These are phyloP conservation scores for Manacus vitellinus DNA, from an alignment of 2,113 vertebrate genomes.

Conservation along the genomic window DNA sequence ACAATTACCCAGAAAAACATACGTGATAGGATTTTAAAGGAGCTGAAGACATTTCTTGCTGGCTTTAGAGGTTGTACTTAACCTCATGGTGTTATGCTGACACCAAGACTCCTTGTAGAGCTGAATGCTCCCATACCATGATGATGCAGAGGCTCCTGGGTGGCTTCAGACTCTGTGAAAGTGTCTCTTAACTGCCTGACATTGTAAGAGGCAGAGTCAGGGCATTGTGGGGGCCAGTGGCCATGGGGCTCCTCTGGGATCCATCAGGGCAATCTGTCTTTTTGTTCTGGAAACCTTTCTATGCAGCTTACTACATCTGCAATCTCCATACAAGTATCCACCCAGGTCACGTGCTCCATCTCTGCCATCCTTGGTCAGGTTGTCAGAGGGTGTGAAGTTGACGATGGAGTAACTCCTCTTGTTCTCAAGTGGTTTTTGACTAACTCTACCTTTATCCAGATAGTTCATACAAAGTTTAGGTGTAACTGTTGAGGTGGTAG, in stretches of 20 bases:
- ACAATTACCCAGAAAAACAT: not conserved
- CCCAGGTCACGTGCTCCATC: accelerated
- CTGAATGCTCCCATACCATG: not conserved
- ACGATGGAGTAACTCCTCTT: accelerated
- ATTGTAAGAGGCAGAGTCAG: not conserved
- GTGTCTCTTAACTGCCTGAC: not conserved
- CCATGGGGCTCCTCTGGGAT: not conserved
- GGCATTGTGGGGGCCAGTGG: accelerated
- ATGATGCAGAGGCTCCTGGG: accelerated
- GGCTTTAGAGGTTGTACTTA: not conserved
- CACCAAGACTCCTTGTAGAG: not conserved
- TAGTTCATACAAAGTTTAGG: not conserved
- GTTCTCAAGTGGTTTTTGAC: not conserved
- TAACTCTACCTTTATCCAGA: not conserved
- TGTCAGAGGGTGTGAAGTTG: not conserved
- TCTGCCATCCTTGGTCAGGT: not conserved
- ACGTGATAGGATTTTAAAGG: not conserved
- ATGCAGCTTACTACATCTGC: not conserved
- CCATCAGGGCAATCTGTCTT: not conserved
- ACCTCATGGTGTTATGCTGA: not conserved
- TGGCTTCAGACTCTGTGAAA: not conserved
- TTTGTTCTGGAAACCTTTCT: not conserved
- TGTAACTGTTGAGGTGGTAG: not conserved
- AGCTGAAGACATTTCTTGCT: not conserved
- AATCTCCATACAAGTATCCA: not conserved